These are phyloP conservation scores for Bibio marci DNA, from an alignment of 2,888 invertebrate genomes.

Conservation along the genomic window DNA sequence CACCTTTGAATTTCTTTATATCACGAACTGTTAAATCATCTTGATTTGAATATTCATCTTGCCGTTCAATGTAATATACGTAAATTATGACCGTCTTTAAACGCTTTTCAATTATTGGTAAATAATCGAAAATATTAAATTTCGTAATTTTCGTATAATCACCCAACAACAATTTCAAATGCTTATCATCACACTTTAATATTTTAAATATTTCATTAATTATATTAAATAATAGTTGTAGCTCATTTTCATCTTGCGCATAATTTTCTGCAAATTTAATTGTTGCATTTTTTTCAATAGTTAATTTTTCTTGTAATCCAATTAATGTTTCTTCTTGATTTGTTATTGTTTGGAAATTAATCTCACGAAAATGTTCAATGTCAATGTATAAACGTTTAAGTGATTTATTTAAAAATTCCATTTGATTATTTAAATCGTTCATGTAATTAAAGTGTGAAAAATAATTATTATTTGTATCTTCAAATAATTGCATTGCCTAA, in stretches of 20 bases:
- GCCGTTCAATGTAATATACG: slow-evolving; percentile 26
- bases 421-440: slow-evolving; percentile 26
- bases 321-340: too few species aligned
- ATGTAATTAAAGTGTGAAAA: slow-evolving; percentile 27
- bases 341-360: too few species aligned
- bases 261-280: slow-evolving; percentile 3
- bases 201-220: slow-evolving; percentile 22
- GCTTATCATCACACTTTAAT: slow-evolving; percentile 33
- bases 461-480: slow-evolving; percentile 25
- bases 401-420: slow-evolving; percentile 21
- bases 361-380: slow-evolving; percentile 19
- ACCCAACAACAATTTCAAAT: slow-evolving; percentile 34
- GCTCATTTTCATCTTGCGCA: slow-evolving; percentile 14
- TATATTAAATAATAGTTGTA: slow-evolving; percentile 10
- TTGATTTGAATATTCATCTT: slow-evolving; percentile 14
- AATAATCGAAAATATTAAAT: slow-evolving; percentile 35
- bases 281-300: too few species aligned
- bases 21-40: slow-evolving; percentile 27
- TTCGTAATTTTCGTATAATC: slow-evolving; percentile 38
- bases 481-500: slow-evolving; percentile 22
- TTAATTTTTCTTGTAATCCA: too few species aligned
- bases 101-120: slow-evolving; percentile 34
- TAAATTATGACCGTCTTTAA: slow-evolving; percentile 35
- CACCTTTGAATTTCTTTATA: slow-evolving; percentile 19
- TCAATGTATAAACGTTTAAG: slow-evolving; percentile 21